Percentiles rank a stretch among this genome's conserved stretches.
Evolutionary conservation across 2,888 invertebrate species (phyloP).

Genomic region (Hypomecis atomaria): DNA sequence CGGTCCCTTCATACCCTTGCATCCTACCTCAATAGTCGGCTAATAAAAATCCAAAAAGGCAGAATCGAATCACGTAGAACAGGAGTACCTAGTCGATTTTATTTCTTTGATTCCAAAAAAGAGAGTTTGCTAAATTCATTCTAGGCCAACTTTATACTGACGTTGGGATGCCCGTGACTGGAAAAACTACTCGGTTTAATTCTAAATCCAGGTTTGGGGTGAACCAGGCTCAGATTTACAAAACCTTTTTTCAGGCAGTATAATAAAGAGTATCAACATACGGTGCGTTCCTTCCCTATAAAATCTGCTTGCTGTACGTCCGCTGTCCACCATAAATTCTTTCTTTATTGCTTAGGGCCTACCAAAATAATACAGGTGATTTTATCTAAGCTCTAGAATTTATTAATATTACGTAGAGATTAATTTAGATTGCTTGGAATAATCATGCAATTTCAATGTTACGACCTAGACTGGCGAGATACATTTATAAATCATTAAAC

Average conservation of each 20-base stretch:
- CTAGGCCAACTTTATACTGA: constrained; percentile 5
- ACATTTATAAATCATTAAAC: background rate
- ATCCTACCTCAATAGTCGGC: background rate
- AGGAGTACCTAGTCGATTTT: background rate
- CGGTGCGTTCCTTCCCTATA: constrained; percentile 6
- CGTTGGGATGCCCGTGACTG: background rate
- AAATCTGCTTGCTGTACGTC: background rate
- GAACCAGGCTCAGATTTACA: constrained; percentile 1
- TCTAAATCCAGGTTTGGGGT: constrained; percentile 3
- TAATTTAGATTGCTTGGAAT: background rate
- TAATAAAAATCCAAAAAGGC: constrained; percentile 1
- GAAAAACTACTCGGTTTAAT: background rate
- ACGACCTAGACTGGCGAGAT: background rate
- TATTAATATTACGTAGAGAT: background rate
- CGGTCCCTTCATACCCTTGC: constrained; percentile 7
- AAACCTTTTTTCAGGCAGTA: background rate
- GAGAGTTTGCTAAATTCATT: background rate
- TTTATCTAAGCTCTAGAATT: background rate
- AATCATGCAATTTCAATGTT: background rate
- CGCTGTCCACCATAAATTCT: constrained; percentile 17
- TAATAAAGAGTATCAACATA: constrained; percentile 5
- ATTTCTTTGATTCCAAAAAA: constrained; percentile 7
- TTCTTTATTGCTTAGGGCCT: constrained; percentile 9
- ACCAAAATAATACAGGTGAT: background rate
- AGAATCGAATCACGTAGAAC: constrained; percentile 12